Evolutionary conservation across 2,888 invertebrate genomes (phyloP).

Genomic region (Drosophila percnosoma): DNA sequence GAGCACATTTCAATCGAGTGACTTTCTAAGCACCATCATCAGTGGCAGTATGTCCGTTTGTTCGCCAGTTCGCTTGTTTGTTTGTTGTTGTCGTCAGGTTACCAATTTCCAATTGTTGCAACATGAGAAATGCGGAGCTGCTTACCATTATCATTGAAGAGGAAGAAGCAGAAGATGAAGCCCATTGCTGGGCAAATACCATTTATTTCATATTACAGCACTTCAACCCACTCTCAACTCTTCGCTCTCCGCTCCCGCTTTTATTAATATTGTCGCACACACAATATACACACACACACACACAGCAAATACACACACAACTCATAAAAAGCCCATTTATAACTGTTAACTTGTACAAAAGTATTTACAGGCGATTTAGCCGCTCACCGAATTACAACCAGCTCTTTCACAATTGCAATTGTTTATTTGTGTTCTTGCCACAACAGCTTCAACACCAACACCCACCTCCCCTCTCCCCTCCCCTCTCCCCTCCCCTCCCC

Average conservation of each 20-base stretch:
- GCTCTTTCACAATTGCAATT: slow-evolving; percentile 68
- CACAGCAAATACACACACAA: slow-evolving; percentile 37
- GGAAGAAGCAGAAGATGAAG: background rate
- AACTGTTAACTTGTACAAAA: slow-evolving; percentile 79
- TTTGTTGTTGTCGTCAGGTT: slow-evolving; percentile 23
- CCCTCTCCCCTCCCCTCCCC: background rate
- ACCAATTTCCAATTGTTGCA: slow-evolving; percentile 55
- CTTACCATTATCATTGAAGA: slow-evolving; percentile 37
- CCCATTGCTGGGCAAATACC: slow-evolving; percentile 41
- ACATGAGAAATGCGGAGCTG: slow-evolving; percentile 76
- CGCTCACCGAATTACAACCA: slow-evolving; percentile 75
- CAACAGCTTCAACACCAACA: background rate
- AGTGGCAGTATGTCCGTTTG: slow-evolving; percentile 14
- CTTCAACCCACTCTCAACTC: slow-evolving; percentile 2
- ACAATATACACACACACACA: slow-evolving; percentile 27
- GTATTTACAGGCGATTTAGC: slow-evolving; percentile 79
- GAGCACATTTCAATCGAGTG: slow-evolving; percentile 58
- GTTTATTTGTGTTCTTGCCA: slow-evolving; percentile 65
- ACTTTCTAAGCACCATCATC: slow-evolving; percentile 57
- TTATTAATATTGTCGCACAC: slow-evolving; percentile 67
- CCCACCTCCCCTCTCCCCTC: background rate
- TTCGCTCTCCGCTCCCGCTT: background rate
- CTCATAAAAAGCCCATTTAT: slow-evolving; percentile 80
- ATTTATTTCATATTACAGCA: slow-evolving; percentile 63
- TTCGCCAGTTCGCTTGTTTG: background rate